These are phyloP conservation scores for Amblyteles armatorius DNA, from an alignment of 2,888 invertebrate genomes.

Conservation along the genomic window DNA sequence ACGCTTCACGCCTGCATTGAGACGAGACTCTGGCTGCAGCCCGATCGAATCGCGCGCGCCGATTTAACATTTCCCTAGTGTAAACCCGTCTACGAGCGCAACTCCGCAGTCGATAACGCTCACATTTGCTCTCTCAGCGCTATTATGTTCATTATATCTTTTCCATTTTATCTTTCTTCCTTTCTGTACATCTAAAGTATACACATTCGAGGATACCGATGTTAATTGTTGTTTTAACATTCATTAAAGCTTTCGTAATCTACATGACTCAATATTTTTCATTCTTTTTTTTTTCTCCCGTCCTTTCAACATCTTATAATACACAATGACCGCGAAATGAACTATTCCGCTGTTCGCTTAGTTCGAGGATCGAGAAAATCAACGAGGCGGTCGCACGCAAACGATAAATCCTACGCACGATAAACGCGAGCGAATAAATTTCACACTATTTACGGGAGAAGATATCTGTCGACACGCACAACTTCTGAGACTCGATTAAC, in stretches of 20 bases:
- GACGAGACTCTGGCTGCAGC: neutral
- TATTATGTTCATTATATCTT: slow-evolving; percentile 12
- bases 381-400: slow-evolving; percentile 51
- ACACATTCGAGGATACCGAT: slow-evolving; percentile 42
- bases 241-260: slow-evolving; percentile 58
- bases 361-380: slow-evolving; percentile 3
- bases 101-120: neutral
- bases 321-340: slow-evolving; percentile 30
- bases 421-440: slow-evolving; percentile 35
- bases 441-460: slow-evolving; percentile 29
- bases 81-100: neutral
- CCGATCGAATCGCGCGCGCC: neutral
- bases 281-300: neutral
- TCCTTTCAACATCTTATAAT: slow-evolving; percentile 24
- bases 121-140: slow-evolving; percentile 6
- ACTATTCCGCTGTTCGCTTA: neutral
- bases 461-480: slow-evolving; percentile 24
- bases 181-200: slow-evolving; percentile 38
- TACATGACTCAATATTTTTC: slow-evolving; percentile 22
- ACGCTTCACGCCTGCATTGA: neutral
- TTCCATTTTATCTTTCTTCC: slow-evolving; percentile 29
- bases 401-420: slow-evolving; percentile 40
- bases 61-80: slow-evolving; percentile 7
- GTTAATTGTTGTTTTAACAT: slow-evolving; percentile 41
- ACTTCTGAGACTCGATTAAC: slow-evolving; percentile 16